A percentile compares a stretch with the other conserved stretches of the same genome.
These are phyloP conservation scores for Solea senegalensis DNA, from an alignment of 2,113 vertebrate genomes.

Conservation along the genomic window DNA sequence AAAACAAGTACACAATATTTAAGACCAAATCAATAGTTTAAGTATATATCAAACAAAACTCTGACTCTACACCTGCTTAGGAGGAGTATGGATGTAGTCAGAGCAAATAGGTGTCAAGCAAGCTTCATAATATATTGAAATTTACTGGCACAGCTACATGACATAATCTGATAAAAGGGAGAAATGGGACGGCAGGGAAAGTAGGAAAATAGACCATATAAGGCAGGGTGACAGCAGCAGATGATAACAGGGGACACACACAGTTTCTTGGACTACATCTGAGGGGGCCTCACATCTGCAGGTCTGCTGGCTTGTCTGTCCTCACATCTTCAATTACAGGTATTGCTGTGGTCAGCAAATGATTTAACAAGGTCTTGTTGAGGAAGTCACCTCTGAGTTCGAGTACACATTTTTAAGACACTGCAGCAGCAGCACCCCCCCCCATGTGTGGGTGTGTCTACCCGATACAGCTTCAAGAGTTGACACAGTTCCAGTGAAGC, in stretches of 20 bases:
- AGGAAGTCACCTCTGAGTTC: constrained; percentile 57
- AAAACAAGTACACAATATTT: too few relatives aligned
- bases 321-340: constrained; percentile 49
- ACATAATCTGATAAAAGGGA: neutral
- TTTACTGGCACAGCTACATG: neutral
- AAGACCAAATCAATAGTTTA: too few relatives aligned
- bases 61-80: neutral
- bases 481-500: constrained; percentile 62
- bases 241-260: constrained; percentile 7
- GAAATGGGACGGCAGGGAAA: constrained; percentile 5
- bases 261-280: constrained; percentile 29
- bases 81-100: neutral
- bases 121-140: constrained; percentile 7
- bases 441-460: constrained; percentile 4
- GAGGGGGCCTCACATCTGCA: constrained; percentile 8
- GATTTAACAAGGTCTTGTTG: constrained; percentile 40
- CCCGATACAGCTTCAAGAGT: constrained; percentile 35
- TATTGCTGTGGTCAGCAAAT: constrained; percentile 61
- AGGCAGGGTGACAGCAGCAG: constrained; percentile 22
- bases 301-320: constrained; percentile 14
- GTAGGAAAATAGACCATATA: neutral
- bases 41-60: neutral
- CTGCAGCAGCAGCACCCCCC: constrained; percentile 60
- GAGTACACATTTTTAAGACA: constrained; percentile 54
- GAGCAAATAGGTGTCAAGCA: constrained; percentile 6